Percentiles rank a stretch among this genome's conserved stretches.
phyloP scores from a whole-genome alignment of 2,797 vertebrate genomes.

The Characodon lateralis region DNA sequence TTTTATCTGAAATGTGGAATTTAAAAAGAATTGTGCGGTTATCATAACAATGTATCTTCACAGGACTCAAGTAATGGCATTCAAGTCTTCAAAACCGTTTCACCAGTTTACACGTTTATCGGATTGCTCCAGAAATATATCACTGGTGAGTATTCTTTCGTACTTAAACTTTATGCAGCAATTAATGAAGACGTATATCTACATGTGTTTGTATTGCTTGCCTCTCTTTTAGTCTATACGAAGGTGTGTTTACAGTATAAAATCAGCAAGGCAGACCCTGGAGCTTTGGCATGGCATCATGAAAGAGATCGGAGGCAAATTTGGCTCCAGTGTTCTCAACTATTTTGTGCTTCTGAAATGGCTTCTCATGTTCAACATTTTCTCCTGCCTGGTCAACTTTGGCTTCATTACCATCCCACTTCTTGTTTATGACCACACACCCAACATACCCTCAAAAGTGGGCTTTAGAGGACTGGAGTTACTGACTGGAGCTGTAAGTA shows the following conservation, averaged over 20 bases:
- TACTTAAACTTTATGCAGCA: not conserved
- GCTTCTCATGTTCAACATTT: conserved; percentile 92
- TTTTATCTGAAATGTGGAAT: not conserved
- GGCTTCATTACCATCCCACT: conserved; percentile 91
- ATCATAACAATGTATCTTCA: conserved; percentile 15
- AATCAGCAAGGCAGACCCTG: conserved; percentile 70
- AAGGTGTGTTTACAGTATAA: conserved; percentile 73
- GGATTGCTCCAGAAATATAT: conserved; percentile 77
- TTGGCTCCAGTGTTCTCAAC: conserved; percentile 92
- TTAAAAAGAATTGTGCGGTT: not conserved
- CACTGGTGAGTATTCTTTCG: conserved; percentile 80
- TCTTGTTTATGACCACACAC: conserved; percentile 69
- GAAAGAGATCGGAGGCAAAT: conserved; percentile 90
- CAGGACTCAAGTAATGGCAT: conserved; percentile 85
- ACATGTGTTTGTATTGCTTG: not conserved
- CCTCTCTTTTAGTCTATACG: conserved; percentile 79
- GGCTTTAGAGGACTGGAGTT: conserved; percentile 90
- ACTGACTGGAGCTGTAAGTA: conserved; percentile 90
- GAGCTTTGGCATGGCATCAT: conserved; percentile 85
- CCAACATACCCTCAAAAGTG: conserved; percentile 63
- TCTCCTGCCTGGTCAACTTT: conserved; percentile 93
- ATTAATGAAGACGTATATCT: not conserved
- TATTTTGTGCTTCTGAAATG: conserved; percentile 95
- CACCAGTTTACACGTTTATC: conserved; percentile 64
- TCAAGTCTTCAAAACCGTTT: conserved; percentile 64